Evolutionary conservation across 2,113 vertebrate genomes (phyloP).

Genomic region (Climacteris rufus): DNA sequence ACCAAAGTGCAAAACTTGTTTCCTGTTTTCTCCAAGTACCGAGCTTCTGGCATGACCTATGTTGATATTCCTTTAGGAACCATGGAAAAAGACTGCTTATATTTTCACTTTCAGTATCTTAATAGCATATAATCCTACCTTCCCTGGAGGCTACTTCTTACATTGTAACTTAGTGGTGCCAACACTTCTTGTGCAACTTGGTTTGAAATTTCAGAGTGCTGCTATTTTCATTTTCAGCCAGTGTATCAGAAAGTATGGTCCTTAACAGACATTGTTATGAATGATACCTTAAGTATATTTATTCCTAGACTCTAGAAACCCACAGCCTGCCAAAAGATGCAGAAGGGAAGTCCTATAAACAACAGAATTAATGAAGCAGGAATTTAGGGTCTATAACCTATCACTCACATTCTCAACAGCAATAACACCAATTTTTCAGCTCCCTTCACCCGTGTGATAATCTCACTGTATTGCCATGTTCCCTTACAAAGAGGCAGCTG

Average conservation of each 20-base stretch:
- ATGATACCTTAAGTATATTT: background rate
- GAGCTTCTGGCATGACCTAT: conserved; percentile 18
- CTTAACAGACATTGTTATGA: background rate
- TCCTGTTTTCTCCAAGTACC: conserved; percentile 45
- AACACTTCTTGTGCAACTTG: conserved; percentile 54
- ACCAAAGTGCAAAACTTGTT: conserved; percentile 31
- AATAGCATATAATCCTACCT: conserved; percentile 57
- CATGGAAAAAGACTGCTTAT: conserved; percentile 10
- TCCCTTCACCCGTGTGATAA: background rate
- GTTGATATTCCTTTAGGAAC: conserved; percentile 43
- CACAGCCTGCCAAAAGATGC: background rate
- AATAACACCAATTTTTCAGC: background rate
- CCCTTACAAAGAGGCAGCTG: background rate
- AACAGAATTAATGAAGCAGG: background rate
- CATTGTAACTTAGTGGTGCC: conserved; percentile 22
- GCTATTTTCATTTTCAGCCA: conserved; percentile 49
- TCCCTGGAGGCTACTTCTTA: conserved; percentile 45
- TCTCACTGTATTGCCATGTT: background rate
- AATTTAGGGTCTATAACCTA: background rate
- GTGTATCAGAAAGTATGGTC: conserved; percentile 6
- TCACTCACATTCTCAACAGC: background rate
- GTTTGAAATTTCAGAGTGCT: conserved; percentile 55
- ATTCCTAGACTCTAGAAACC: background rate
- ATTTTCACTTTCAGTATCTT: conserved; percentile 63
- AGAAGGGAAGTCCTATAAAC: background rate